These are phyloP conservation scores for Neoascia interrupta DNA, from an alignment of 2,888 invertebrate species.

Conservation along the genomic window DNA sequence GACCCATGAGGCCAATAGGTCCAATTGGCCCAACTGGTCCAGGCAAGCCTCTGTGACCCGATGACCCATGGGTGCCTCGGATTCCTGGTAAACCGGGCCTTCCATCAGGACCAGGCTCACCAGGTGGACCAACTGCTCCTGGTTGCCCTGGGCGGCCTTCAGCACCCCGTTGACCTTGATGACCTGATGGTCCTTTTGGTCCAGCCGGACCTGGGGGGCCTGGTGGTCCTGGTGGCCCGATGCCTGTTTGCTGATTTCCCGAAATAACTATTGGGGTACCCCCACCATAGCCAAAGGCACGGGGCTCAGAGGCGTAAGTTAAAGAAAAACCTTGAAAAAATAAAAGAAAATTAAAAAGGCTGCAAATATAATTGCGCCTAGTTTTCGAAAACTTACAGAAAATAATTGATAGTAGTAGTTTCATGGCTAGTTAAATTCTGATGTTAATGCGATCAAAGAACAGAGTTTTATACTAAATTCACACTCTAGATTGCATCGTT, in stretches of 20 bases:
- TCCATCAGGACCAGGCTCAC: conserved; percentile 45
- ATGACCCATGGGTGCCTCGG: conserved; percentile 5
- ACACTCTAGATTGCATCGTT: conserved; percentile 31
- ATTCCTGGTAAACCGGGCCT: conserved; percentile 45
- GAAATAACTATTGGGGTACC: conserved; percentile 11
- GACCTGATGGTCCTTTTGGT: conserved; percentile 37
- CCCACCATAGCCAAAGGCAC: conserved; percentile 25
- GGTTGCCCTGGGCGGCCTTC: conserved; percentile 47
- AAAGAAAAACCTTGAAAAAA: conserved; percentile 9
- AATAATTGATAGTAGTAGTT: conserved; percentile 27
- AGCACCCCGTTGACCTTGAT: conserved; percentile 38
- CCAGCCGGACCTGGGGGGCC: conserved; percentile 56
- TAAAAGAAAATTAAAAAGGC: neutral
- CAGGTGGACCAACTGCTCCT: conserved; percentile 42
- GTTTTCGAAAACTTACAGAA: conserved; percentile 44
- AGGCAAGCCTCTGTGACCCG: conserved; percentile 32
- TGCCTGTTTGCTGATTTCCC: conserved; percentile 16
- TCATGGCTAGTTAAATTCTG: conserved; percentile 34
- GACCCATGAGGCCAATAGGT: conserved; percentile 24
- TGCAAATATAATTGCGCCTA: too few species aligned
- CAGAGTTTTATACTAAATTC: neutral
- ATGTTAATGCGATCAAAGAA: conserved; percentile 10
- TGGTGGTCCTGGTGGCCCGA: conserved; percentile 63
- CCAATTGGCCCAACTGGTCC: conserved; percentile 51
- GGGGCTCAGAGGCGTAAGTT: conserved; percentile 1